Percentiles rank a stretch among this genome's conserved stretches.
These are phyloP conservation scores for Drosophila persimilis DNA, from an alignment of 1,140 invertebrate species.

Conservation along the genomic window DNA sequence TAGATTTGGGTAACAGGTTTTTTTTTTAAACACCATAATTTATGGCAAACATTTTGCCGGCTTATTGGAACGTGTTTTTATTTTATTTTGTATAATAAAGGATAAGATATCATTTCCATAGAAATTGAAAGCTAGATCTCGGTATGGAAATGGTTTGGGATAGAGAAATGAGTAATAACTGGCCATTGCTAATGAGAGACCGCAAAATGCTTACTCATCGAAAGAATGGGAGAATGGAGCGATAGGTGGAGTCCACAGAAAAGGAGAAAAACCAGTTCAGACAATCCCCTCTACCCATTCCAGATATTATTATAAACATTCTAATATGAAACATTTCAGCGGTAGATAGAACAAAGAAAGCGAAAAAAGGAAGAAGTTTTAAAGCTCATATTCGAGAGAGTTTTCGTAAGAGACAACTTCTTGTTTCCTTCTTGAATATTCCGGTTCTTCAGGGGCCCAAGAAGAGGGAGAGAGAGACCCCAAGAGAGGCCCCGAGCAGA, in stretches of 20 bases:
- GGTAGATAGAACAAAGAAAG: conserved; percentile 46
- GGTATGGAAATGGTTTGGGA: background rate
- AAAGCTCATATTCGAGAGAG: conserved; percentile 42
- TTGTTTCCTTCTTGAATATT: conserved; percentile 77
- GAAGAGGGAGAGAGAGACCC: conserved; percentile 9
- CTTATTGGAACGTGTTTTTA: conserved; percentile 51
- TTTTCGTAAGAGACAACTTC: conserved; percentile 59
- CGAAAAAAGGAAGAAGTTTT: conserved; percentile 26
- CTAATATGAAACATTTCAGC: conserved; percentile 54
- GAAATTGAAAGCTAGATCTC: conserved; percentile 14
- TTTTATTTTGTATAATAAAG: conserved; percentile 24
- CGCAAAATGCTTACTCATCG: conserved; percentile 59
- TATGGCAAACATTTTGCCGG: conserved; percentile 68
- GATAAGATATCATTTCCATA: conserved; percentile 33
- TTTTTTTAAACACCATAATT: conserved; percentile 59
- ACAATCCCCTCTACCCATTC: background rate
- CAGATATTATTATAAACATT: conserved; percentile 41
- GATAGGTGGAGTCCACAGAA: background rate
- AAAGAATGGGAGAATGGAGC: conserved; percentile 4
- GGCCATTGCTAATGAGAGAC: conserved; percentile 57
- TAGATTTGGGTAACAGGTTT: conserved; percentile 57
- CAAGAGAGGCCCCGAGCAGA: conserved; percentile 41
- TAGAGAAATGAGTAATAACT: conserved; percentile 3
- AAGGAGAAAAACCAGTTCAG: conserved; percentile 44
- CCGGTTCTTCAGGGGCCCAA: conserved; percentile 53